Evolutionary conservation across 2,797 vertebrate species (phyloP), one percentile per base, ranked within the genome.

Genomic region (Sebastes goodei): DNA sequence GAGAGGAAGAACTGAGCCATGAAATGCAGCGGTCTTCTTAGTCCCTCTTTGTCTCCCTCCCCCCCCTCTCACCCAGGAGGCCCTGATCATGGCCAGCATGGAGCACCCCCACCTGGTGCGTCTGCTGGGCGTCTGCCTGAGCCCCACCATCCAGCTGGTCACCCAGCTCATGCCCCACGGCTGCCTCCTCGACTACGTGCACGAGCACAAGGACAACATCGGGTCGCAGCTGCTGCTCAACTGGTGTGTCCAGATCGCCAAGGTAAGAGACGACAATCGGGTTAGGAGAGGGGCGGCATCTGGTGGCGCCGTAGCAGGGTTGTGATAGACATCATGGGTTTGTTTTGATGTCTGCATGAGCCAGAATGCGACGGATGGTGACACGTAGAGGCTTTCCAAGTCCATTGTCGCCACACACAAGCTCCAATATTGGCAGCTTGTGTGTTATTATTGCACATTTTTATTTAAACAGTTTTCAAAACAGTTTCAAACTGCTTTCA

Each of bases 61-160:
- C 80, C 63, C 82, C 74, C 82, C 78, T 87, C 71, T 72, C 82
- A 82, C 92, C 6, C 90, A 98, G 98, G 97, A 98, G 95, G 97
- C 98, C 71, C 96, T 98, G 83, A 99, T 98, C 89, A 98, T 98
- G 97, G 97, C 98, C 83, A 99, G 97, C 89, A 97, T 98, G 97
- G 97, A 98, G 82, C 97, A 98, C 85, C 97, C 98, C 0, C 98
- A 99, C 92, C 94, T 99, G 81, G 97, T 99, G 46, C 96, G 97
- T 33, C 94, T 99, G 14, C 75, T 98, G 74, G 97, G 98, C 0
- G 97, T 99, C 25, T 98, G 97, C 82, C 80, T 99, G 91, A 98
- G 97, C 89, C 97, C 97, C 0, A 98, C 97, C 29, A 98, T 99
- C 78, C 98, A 99, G 71, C 94, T 99, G 17, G 97, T 99, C 70